Evolutionary conservation across 2,113 vertebrate species (phyloP), one percentile per base, ranked within the genome.

Genomic region (Nothoprocta pentlandii): DNA sequence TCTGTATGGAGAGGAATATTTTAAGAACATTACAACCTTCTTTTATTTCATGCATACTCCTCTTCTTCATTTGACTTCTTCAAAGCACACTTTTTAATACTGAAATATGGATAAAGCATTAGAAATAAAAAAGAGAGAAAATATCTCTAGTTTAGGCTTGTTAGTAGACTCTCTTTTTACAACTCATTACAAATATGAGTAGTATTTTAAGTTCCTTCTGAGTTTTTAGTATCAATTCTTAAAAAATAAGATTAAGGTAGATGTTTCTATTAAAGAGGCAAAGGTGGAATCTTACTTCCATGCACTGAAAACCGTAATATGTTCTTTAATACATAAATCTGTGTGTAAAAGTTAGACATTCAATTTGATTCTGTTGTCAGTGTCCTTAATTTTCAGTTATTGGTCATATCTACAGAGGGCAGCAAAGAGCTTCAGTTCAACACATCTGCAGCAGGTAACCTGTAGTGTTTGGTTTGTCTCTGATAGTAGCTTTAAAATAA

Each of bases 391-490:
- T 69, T 84, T 68, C 61, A 64, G 26, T 39, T 88, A 92, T 44
- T 84, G 8, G 16, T 79, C 59, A 12, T 80, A 49, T 68, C 98
- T 96, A 90, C 67, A 97, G 98, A 98, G 97, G 97, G 98, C 98
- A 97, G 97, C 97, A 98, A 97, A 97, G 95, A 97, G 95, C 97
- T 98, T 91, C 85, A 20, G 16, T 90, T 93, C 34, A 69, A 91
- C 92, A 68, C 26, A 10, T 70, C 46, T 63, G 59, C 67, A 56
- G 71, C 42, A 34, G 49, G 51, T 82, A 74, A 69, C 34, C 22
- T 76, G 28, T 53, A 51, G 4, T 28, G 23, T 41, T 59, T 87
- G 32, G 14, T 75, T 92, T 91, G 74, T 12, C 39, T 49, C 63
- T 42, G 25, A 30, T 81, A 44, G 20, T 3, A 75, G 34, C 32